phyloP scores from a whole-genome alignment of 2,888 invertebrate species.

The Drosophila differens region DNA sequence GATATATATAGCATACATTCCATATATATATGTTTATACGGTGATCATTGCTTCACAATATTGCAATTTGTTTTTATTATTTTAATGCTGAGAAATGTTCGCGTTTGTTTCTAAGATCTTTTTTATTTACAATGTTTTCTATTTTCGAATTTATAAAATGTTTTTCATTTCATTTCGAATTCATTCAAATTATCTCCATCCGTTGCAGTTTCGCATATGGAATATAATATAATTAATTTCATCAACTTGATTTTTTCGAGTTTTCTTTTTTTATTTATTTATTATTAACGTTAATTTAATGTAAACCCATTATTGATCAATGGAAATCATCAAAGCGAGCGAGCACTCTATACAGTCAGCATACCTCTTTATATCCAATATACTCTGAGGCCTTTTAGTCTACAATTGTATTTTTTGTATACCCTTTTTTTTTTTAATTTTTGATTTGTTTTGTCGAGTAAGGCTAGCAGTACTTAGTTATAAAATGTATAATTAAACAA shows the following conservation, averaged over 20 bases:
- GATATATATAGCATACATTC: slow-evolving; percentile 25
- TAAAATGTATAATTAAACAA: slow-evolving; percentile 32
- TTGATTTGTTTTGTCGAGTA: slow-evolving; percentile 22
- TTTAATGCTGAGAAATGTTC: background rate
- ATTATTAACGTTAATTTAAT: background rate
- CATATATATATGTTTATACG: slow-evolving; percentile 20
- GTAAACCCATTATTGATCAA: background rate
- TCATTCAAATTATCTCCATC: background rate
- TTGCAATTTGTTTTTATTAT: background rate
- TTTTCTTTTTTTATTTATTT: background rate
- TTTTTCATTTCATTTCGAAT: background rate
- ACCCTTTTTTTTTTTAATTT: slow-evolving; percentile 4
- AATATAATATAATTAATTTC: background rate
- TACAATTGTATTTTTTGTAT: slow-evolving; percentile 8
- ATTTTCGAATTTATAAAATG: background rate
- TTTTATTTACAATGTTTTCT: background rate
- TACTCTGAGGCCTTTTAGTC: slow-evolving; percentile 4
- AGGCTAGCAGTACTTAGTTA: slow-evolving; percentile 54
- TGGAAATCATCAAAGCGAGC: background rate
- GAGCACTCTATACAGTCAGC: background rate
- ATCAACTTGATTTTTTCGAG: background rate
- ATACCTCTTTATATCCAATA: background rate
- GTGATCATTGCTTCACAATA: background rate
- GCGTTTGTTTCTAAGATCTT: background rate
- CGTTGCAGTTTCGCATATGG: background rate